Base-by-base conservation (phyloP, 2,113 vertebrate genomes). In the Peucedramus taeniatus region DNA sequence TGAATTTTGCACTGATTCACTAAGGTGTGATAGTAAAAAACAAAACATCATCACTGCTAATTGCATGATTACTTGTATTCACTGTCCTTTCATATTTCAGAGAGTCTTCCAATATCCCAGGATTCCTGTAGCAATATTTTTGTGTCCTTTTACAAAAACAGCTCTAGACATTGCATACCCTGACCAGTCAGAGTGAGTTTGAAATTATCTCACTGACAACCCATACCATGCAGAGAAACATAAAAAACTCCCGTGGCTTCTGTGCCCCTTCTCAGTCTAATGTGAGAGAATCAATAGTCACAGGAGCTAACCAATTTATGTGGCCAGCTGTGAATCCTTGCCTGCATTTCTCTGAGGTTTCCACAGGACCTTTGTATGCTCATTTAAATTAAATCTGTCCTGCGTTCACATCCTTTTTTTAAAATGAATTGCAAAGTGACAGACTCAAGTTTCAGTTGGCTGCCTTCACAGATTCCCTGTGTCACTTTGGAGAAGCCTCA, bases 321-420 rank as follows among this genome's bases (percentile, higher is more conserved):
- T 49, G 56, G 27, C 33, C 30, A 87, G 33, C 57, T 92, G 39
- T 60, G 70, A 92, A 75, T 17, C 4, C 23, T 82, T 75, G 9
- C 42, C 27, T 87, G 13, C 4, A 66, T 78, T 94, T 91, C 64
- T 89, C 68, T 63, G 59, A 91, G 63, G 23, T 70, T 95, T 92
- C 39, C 49, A 44, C 24, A n/a, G 27, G 83, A 72, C 9, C 2
- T 81, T 35, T 42, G 16, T 16, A 21, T 20, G 8, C 3, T 60
- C 17, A 64, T 89, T 91, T 79, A 84, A 89, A 84, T 89, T 89
- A 78, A 71, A 87, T 47, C 27, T 93, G 17, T 75, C 27, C 10
- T 71, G 14, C 0, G 0, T 78, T 78, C 35, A 35, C 18, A 50
- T 78, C 18, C 26, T 22, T 24, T 66, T 72, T 68, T 49, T 1